Evolutionary conservation across 64 coral and sea anemone genomes (phyloP).

Genomic region (Montipora capricornis): DNA sequence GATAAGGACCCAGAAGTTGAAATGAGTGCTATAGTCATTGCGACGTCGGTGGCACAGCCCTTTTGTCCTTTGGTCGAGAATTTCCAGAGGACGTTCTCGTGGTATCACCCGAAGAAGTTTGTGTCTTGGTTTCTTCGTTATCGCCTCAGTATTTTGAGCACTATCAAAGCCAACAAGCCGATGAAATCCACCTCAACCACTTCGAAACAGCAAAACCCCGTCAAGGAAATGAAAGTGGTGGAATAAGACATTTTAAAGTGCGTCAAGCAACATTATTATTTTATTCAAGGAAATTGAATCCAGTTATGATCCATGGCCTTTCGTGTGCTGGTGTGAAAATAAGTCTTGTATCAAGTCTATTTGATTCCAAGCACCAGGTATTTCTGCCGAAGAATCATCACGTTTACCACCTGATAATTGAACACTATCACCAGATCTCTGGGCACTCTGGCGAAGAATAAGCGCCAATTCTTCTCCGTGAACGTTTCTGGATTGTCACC

Average conservation of each 20-base stretch:
- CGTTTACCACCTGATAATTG: not conserved
- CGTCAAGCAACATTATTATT: not conserved
- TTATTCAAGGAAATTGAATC: too few relatives aligned
- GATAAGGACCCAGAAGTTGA: conserved; percentile 11
- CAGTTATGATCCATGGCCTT: conserved; percentile 6
- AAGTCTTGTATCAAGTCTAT: not conserved
- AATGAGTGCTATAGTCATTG: not conserved
- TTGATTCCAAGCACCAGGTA: conserved; percentile 2
- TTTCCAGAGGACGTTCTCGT: conserved; percentile 8
- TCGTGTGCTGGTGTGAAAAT: conserved; percentile 19
- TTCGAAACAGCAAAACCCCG: not conserved
- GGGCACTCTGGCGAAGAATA: conserved; percentile 15
- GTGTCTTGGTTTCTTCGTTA: conserved; percentile 7
- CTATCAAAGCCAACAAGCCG: not conserved
- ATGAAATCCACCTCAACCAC: too few relatives aligned
- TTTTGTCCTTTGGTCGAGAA: not conserved
- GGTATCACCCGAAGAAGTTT: conserved; percentile 41
- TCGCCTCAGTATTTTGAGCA: not conserved
- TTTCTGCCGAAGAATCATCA: conserved; percentile 26
- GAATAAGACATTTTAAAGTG: conserved; percentile 11
- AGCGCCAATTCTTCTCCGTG: not conserved
- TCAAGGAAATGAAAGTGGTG: conserved; percentile 15
- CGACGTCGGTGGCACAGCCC: not conserved
- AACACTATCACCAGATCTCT: conserved; percentile 3
- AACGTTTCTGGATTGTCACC: conserved; percentile 34